Evolutionary conservation across 2,888 invertebrate species (phyloP).

Genomic region (Tachina fera): DNA sequence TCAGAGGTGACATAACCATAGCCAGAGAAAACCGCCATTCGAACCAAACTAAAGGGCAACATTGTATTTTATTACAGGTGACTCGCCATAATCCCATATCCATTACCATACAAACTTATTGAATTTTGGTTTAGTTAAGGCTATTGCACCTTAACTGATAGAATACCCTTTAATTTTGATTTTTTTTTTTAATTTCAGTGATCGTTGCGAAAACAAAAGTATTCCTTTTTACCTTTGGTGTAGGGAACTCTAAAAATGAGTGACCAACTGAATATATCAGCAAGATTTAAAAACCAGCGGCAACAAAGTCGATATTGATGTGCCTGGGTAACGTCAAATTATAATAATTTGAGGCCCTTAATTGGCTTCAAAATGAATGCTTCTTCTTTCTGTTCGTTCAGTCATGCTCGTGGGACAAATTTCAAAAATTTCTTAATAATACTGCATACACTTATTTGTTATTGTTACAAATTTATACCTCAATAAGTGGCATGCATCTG

Average conservation of each 20-base stretch:
- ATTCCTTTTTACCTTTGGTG: not conserved
- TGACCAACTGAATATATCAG: not conserved
- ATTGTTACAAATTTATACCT: slow-evolving; percentile 52
- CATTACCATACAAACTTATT: no score
- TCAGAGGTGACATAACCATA: no score
- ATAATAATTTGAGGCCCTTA: slow-evolving; percentile 15
- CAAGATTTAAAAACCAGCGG: not conserved
- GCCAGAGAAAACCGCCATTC: no score
- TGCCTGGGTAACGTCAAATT: slow-evolving; percentile 27
- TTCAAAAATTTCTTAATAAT: slow-evolving; percentile 47
- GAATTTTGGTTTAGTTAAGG: no score
- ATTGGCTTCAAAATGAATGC: slow-evolving; percentile 19
- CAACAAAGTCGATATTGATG: not conserved
- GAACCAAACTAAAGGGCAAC: no score
- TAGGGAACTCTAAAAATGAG: not conserved
- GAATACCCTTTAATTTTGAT: no score
- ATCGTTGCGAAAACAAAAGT: no score
- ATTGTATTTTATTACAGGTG: no score
- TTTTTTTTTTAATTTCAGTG: no score
- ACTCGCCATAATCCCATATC: no score
- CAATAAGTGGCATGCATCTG: slow-evolving; percentile 8
- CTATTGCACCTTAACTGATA: no score
- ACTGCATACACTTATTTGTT: slow-evolving; percentile 25
- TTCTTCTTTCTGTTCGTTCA: not conserved
- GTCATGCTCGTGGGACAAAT: slow-evolving; percentile 41